phyloP scores from a whole-genome alignment of 2,797 vertebrate species.

The Nothura maculosa region DNA sequence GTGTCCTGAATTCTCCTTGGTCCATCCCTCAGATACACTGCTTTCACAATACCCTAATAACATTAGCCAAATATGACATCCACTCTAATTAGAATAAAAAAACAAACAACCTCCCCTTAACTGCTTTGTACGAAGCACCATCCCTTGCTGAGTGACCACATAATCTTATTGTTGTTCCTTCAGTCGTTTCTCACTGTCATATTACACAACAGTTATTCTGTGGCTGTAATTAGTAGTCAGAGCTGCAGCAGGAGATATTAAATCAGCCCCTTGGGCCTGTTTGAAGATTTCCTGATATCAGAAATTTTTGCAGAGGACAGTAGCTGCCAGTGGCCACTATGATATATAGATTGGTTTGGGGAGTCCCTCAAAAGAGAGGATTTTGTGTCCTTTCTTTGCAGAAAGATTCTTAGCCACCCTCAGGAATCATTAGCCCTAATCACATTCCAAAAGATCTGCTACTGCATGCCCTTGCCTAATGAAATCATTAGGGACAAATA shows the following conservation, averaged over 20 bases:
- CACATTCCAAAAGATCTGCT: not conserved
- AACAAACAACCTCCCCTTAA: conserved; percentile 30
- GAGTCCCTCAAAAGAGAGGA: not conserved
- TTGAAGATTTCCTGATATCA: not conserved
- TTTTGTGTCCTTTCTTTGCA: not conserved
- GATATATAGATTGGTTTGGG: not conserved
- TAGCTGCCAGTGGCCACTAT: not conserved
- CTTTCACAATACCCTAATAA: conserved; percentile 29
- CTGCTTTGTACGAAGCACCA: not conserved
- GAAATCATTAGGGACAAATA: not conserved
- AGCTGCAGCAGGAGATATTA: not conserved
- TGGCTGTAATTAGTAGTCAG: conserved; percentile 53
- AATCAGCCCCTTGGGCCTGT: not conserved
- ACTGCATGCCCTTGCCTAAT: not conserved
- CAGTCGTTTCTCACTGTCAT: not conserved
- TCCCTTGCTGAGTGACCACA: conserved; percentile 32
- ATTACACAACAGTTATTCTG: conserved; percentile 31
- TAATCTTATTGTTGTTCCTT: conserved; percentile 34
- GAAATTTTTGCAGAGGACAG: not conserved
- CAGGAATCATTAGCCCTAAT: not conserved
- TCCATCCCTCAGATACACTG: not conserved
- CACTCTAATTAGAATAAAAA: conserved; percentile 40
- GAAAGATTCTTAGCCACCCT: not conserved
- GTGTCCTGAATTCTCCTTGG: conserved; percentile 12
- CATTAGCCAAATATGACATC: not conserved